Percentiles rank a stretch among this genome's conserved stretches.
These are phyloP conservation scores for Drosophila kurseongensis DNA, from an alignment of 1,140 invertebrate genomes.

Conservation along the genomic window DNA sequence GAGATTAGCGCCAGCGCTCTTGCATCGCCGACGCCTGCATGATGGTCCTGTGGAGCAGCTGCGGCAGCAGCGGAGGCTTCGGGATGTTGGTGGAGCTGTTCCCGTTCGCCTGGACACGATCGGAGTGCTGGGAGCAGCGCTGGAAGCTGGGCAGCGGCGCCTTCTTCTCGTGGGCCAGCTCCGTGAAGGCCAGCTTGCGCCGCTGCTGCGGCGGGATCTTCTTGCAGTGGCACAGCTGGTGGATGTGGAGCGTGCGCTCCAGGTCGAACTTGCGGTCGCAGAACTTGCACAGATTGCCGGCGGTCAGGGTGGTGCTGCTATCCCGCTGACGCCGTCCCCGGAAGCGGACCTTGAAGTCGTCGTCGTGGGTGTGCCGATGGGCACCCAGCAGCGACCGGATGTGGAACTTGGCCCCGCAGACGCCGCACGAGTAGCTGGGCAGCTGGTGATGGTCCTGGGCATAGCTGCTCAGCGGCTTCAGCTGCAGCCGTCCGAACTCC, in stretches of 20 bases:
- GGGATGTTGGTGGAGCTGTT: not conserved
- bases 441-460: not conserved
- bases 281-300: slow-evolving; percentile 51
- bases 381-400: slow-evolving; percentile 63
- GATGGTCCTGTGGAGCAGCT: slow-evolving; percentile 28
- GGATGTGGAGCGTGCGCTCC: slow-evolving; percentile 68
- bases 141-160: slow-evolving; percentile 59
- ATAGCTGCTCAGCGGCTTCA: slow-evolving; percentile 10
- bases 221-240: slow-evolving; percentile 63
- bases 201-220: slow-evolving; percentile 65
- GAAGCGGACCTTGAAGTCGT: slow-evolving; percentile 63
- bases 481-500: not conserved
- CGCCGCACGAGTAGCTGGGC: slow-evolving; percentile 48
- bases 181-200: slow-evolving; percentile 65
- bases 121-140: slow-evolving; percentile 3
- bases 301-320: slow-evolving; percentile 26
- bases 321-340: slow-evolving; percentile 1
- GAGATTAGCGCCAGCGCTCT: slow-evolving; percentile 50
- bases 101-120: not conserved
- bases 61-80: slow-evolving; percentile 26
- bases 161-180: slow-evolving; percentile 69
- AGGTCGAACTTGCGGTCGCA: slow-evolving; percentile 67
- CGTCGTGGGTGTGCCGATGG: slow-evolving; percentile 64
- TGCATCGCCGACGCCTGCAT: slow-evolving; percentile 11
- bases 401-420: slow-evolving; percentile 58